Conservation (phyloP, 2,113 vertebrate species). For the Mastomys natalensis region DNA sequence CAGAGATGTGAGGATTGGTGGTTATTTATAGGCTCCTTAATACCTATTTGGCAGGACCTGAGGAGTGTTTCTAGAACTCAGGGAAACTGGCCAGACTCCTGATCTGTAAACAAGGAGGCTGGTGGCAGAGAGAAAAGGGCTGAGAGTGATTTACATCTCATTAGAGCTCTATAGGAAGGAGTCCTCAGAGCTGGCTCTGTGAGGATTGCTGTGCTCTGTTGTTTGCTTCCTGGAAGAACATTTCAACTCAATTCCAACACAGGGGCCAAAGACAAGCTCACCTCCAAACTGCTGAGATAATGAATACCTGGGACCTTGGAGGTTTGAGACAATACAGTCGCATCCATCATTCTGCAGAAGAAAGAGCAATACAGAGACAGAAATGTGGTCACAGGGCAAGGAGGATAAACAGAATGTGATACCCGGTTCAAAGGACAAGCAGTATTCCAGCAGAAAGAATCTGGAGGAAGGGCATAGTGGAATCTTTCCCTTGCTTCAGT, state of each 20-base stretch:
- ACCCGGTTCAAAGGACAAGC: not conserved
- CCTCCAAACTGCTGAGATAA: not conserved
- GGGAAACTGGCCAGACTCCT: conserved; percentile 4
- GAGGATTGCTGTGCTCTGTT: not conserved
- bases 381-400: not conserved
- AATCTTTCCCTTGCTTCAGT: too few relatives aligned
- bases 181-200: not conserved
- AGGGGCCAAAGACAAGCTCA: not conserved
- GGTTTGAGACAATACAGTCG: not conserved
- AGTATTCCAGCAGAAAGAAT: not conserved
- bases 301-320: not conserved
- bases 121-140: not conserved
- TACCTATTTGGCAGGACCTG: conserved; percentile 8
- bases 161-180: not conserved
- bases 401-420: not conserved
- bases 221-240: not conserved
- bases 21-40: conserved; percentile 40
- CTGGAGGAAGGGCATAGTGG: not conserved
- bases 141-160: conserved; percentile 56
- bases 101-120: conserved; percentile 57
- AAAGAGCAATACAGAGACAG: not conserved
- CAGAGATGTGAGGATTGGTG: not conserved
- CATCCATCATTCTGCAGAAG: not conserved
- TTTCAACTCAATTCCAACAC: not conserved
- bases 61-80: conserved; percentile 18